These are phyloP conservation scores for Venustoraphidia nigricollis DNA, from an alignment of 2,888 invertebrate genomes.

Conservation along the genomic window DNA sequence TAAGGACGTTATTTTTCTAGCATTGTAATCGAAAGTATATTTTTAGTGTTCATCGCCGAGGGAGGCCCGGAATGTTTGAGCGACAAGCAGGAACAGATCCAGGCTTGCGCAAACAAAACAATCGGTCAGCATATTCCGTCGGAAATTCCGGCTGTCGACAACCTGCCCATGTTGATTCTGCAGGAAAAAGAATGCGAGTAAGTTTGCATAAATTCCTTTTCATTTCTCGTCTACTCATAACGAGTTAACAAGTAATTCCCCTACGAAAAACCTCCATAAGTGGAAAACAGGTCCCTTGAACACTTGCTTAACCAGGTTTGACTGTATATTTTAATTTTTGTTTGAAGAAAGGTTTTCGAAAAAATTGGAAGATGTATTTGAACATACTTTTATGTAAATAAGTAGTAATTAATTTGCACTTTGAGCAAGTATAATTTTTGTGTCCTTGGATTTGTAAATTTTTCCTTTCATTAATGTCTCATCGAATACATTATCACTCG, in stretches of 20 bases:
- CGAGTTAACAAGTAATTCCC: not conserved
- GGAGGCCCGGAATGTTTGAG: slow-evolving; percentile 62
- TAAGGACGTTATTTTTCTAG: not conserved
- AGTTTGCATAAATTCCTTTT: slow-evolving; percentile 16
- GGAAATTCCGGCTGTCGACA: slow-evolving; percentile 24
- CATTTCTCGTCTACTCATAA: slow-evolving; percentile 1
- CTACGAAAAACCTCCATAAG: too few species aligned
- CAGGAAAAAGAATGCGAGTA: slow-evolving; percentile 39
- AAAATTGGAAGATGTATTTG: too few species aligned
- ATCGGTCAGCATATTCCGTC: slow-evolving; percentile 34
- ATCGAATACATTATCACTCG: too few species aligned
- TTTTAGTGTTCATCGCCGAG: slow-evolving; percentile 63
- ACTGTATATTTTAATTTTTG: too few species aligned
- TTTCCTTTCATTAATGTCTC: too few species aligned
- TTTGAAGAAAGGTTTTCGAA: too few species aligned
- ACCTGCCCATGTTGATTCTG: slow-evolving; percentile 42
- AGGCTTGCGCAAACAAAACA: slow-evolving; percentile 47
- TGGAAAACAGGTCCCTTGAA: too few species aligned
- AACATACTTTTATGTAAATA: too few species aligned
- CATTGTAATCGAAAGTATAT: slow-evolving; percentile 6
- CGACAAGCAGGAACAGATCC: slow-evolving; percentile 40
- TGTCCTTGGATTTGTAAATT: too few species aligned
- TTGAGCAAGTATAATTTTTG: too few species aligned
- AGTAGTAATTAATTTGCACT: too few species aligned
- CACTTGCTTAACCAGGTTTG: too few species aligned